phyloP scores from a whole-genome alignment of 2,797 vertebrate genomes.

The Oreonectes daqikongensis region DNA sequence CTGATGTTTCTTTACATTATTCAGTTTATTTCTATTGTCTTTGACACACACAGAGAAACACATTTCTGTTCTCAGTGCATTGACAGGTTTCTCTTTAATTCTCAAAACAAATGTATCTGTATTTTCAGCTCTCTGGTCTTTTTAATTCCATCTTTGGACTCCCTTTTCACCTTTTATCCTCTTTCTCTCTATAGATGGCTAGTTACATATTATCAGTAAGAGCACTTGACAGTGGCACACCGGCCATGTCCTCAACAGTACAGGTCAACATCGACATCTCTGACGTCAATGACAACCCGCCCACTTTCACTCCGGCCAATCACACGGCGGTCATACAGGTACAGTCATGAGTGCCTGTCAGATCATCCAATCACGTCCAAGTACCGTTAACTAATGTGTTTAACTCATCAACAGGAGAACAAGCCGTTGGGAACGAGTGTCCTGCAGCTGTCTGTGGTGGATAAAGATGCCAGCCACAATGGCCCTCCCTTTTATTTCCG shows the following conservation, averaged over 20 bases:
- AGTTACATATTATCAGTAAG: slow-evolving; percentile 86
- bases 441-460: slow-evolving; percentile 90
- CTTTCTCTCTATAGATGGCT: slow-evolving; percentile 78
- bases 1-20: neutral
- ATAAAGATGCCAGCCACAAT: slow-evolving; percentile 94
- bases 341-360: neutral
- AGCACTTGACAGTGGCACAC: slow-evolving; percentile 86
- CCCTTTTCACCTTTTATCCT: neutral
- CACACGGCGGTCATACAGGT: slow-evolving; percentile 94
- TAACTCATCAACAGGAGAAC: slow-evolving; percentile 83
- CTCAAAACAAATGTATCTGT: neutral
- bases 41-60: neutral
- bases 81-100: neutral
- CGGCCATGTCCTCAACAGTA: slow-evolving; percentile 87
- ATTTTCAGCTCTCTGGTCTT: neutral
- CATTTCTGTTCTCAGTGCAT: neutral
- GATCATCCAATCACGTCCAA: neutral
- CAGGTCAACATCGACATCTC: slow-evolving; percentile 91
- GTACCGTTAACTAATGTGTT: neutral
- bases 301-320: slow-evolving; percentile 89
- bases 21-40: too few relatives aligned
- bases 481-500: slow-evolving; percentile 91
- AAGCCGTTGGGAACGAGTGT: slow-evolving; percentile 93
- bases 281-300: slow-evolving; percentile 94
- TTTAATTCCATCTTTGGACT: neutral